These are phyloP conservation scores for Heliothis peltigera DNA, from an alignment of 2,888 invertebrate species.

Conservation along the genomic window DNA sequence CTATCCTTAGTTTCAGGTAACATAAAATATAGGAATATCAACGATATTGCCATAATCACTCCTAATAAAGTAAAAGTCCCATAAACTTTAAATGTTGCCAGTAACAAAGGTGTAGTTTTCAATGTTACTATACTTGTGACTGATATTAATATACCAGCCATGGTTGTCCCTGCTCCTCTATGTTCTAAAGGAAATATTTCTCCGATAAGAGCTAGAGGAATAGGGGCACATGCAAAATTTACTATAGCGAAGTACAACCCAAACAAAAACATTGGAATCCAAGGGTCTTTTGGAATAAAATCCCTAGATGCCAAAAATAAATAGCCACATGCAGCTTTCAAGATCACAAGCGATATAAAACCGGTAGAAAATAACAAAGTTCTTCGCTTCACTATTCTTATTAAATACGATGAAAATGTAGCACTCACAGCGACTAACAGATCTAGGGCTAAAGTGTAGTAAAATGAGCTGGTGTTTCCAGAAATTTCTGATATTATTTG, in stretches of 20 bases:
- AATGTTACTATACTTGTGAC: slow-evolving; percentile 46
- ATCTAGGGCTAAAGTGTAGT: slow-evolving; percentile 66
- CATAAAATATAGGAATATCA: slow-evolving; percentile 62
- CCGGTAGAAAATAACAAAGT: slow-evolving; percentile 69
- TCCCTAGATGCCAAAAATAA: slow-evolving; percentile 50
- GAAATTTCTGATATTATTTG: slow-evolving; percentile 66
- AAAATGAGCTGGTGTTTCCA: slow-evolving; percentile 51
- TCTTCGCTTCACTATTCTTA: slow-evolving; percentile 59
- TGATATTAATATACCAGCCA: slow-evolving; percentile 58
- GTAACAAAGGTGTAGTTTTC: slow-evolving; percentile 54
- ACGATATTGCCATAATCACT: slow-evolving; percentile 49
- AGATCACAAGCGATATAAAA: slow-evolving; percentile 49
- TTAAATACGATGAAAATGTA: slow-evolving; percentile 53
- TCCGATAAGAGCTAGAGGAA: slow-evolving; percentile 64
- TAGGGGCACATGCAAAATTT: slow-evolving; percentile 65
- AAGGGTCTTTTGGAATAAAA: slow-evolving; percentile 51
- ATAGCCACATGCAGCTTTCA: slow-evolving; percentile 57
- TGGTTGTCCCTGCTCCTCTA: slow-evolving; percentile 56
- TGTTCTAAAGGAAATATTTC: slow-evolving; percentile 68
- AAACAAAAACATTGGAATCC: slow-evolving; percentile 61
- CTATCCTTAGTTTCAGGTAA: slow-evolving; percentile 69
- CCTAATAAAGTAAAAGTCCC: slow-evolving; percentile 68
- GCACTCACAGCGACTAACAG: slow-evolving; percentile 60
- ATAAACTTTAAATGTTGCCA: slow-evolving; percentile 61
- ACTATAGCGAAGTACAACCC: slow-evolving; percentile 61